These are phyloP conservation scores for Orchestia grillus DNA, from an alignment of 1,140 invertebrate genomes.

Conservation along the genomic window DNA sequence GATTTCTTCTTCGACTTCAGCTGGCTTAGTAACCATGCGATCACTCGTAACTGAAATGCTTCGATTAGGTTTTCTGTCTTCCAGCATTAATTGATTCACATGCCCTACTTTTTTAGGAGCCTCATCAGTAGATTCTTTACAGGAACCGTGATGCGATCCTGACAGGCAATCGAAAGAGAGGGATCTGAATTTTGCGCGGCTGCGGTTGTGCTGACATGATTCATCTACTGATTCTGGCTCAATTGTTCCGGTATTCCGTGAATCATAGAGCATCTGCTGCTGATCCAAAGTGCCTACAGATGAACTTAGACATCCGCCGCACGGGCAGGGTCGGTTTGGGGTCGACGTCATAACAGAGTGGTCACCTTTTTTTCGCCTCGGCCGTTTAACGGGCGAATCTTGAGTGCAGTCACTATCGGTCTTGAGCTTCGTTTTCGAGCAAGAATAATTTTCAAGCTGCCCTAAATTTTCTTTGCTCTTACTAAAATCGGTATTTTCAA, in stretches of 20 bases:
- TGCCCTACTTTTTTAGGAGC: background rate
- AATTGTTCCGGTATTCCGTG: background rate
- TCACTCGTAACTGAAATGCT: constrained; percentile 82
- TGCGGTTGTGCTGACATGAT: background rate
- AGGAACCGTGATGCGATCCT: constrained; percentile 78
- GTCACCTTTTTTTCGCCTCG: background rate
- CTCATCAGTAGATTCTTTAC: constrained; percentile 66
- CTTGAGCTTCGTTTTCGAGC: background rate
- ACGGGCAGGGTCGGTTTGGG: background rate
- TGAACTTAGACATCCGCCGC: background rate
- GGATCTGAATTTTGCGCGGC: background rate
- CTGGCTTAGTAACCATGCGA: constrained; percentile 80
- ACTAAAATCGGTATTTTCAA: background rate
- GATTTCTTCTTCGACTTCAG: constrained; percentile 76
- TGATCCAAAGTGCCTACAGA: constrained; percentile 12
- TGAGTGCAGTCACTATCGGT: background rate
- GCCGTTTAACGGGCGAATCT: background rate
- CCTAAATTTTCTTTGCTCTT: background rate
- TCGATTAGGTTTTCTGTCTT: constrained; percentile 74
- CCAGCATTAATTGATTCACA: constrained; percentile 75
- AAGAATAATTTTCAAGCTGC: background rate
- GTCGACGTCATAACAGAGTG: background rate
- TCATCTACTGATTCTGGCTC: background rate
- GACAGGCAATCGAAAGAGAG: constrained; percentile 12
- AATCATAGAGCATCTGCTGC: background rate